These are phyloP conservation scores for Lepidochrysops patricia DNA, from an alignment of 2,888 invertebrate species.

Conservation along the genomic window DNA sequence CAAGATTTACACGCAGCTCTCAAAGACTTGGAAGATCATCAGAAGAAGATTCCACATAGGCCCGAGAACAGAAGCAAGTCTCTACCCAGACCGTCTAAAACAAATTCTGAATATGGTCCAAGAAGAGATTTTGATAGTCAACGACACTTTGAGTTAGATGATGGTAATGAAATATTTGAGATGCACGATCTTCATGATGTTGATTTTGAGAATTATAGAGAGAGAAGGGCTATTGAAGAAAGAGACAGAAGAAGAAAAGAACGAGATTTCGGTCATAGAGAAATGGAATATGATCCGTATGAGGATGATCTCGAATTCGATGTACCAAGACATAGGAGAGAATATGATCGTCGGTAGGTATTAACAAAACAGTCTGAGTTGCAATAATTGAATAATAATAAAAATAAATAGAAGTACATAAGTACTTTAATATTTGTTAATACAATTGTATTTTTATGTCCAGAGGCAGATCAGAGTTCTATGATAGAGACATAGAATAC, in stretches of 20 bases:
- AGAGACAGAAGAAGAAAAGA: conserved; percentile 39
- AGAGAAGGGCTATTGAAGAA: conserved; percentile 49
- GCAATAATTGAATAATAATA: no score
- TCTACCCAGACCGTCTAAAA: conserved; percentile 49
- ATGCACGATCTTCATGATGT: conserved; percentile 63
- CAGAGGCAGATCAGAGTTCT: conserved; percentile 52
- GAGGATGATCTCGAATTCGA: conserved; percentile 62
- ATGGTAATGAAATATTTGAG: conserved; percentile 53
- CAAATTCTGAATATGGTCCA: conserved; percentile 48
- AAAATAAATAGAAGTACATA: not conserved
- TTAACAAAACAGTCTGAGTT: not conserved
- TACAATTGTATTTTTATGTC: not conserved
- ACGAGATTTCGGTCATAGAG: conserved; percentile 41
- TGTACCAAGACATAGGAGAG: conserved; percentile 37
- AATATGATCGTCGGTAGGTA: not conserved
- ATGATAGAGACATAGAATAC: conserved; percentile 41
- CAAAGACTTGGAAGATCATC: conserved; percentile 52
- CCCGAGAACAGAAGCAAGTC: conserved; percentile 53
- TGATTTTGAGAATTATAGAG: conserved; percentile 66
- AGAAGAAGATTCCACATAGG: conserved; percentile 44
- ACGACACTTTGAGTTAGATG: conserved; percentile 43
- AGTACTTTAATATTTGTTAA: not conserved
- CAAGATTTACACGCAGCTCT: conserved; percentile 63
- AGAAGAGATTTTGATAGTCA: conserved; percentile 45
- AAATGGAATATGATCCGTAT: conserved; percentile 58